Evolutionary conservation across 2,888 invertebrate genomes (phyloP).

Genomic region (Linnaemya tessellans): DNA sequence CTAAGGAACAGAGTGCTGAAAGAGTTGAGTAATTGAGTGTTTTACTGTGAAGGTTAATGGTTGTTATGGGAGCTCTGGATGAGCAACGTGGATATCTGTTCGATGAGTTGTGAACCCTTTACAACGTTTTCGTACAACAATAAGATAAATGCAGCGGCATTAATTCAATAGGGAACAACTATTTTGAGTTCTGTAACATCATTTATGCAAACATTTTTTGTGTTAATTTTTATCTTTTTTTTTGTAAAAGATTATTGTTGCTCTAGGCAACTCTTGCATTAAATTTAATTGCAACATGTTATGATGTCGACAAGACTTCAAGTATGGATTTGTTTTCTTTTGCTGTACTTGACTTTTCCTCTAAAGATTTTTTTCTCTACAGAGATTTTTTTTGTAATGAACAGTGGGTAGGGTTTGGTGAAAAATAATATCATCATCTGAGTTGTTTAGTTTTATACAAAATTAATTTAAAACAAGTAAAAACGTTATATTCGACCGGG

Average conservation of each 20-base stretch:
- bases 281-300: not conserved
- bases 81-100: not conserved
- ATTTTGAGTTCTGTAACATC: not conserved
- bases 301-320: not conserved
- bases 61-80: not conserved
- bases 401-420: not conserved
- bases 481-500: no score
- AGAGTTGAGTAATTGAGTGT: constrained; percentile 10
- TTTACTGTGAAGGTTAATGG: not conserved
- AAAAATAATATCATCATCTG: no score
- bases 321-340: not conserved
- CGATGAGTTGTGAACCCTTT: not conserved
- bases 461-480: no score
- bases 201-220: no score
- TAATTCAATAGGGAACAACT: not conserved
- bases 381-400: not conserved
- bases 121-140: not conserved
- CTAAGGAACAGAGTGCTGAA: constrained; percentile 7
- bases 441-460: no score
- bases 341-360: not conserved
- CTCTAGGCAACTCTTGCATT: no score
- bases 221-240: no score
- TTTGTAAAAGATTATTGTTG: no score
- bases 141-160: not conserved
- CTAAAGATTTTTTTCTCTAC: not conserved